Conservation (phyloP, 2,113 vertebrate species). For the Passer montanus region DNA sequence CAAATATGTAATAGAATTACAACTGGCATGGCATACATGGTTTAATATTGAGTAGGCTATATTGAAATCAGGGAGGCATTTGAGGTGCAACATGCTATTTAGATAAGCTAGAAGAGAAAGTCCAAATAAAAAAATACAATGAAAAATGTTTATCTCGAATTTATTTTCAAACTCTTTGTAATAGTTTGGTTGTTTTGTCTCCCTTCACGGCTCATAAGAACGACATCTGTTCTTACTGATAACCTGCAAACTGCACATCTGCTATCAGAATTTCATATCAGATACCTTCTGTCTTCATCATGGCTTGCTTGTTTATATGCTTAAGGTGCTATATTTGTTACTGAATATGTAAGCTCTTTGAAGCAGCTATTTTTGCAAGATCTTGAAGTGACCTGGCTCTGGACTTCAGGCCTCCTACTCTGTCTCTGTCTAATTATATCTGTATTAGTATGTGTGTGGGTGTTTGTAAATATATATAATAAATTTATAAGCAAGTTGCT, state of each 20-base stretch:
- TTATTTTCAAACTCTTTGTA: background rate
- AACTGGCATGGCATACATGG: background rate
- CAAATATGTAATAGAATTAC: background rate
- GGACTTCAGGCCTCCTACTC: background rate
- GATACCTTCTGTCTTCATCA: background rate
- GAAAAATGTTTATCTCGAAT: background rate
- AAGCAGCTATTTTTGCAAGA: background rate
- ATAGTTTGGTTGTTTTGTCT: background rate
- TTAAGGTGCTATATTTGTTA: background rate
- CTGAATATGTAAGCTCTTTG: background rate
- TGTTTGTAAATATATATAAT: background rate
- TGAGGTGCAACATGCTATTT: background rate
- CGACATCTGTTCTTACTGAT: background rate
- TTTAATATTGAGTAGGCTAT: background rate
- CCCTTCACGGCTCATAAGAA: background rate
- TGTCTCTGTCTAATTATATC: background rate
- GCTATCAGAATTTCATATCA: background rate
- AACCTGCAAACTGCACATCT: constrained; percentile 2
- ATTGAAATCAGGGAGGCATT: background rate
- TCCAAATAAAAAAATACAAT: background rate
- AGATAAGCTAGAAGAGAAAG: background rate
- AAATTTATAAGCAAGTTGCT: background rate
- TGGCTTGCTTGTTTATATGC: background rate
- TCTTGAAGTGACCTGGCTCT: background rate
- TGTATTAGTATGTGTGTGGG: background rate